Conservation (phyloP, 2,888 invertebrate species). For the Syritta pipiens region DNA sequence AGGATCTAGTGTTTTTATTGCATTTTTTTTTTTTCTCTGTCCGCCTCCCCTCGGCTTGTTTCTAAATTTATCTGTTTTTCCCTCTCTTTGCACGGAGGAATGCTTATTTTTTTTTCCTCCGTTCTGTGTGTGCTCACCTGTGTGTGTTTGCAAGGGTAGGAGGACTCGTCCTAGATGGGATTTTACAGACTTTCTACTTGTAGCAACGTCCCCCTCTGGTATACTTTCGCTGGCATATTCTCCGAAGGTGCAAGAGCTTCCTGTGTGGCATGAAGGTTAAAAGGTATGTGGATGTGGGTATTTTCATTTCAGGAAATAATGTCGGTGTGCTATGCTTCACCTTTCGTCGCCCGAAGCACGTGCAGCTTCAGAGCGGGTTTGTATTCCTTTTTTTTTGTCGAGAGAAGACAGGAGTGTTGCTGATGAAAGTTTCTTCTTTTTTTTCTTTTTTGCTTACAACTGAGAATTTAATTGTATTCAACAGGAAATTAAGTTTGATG, state of each 20-base stretch:
- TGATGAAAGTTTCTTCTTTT: background rate
- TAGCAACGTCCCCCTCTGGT: conserved; percentile 17
- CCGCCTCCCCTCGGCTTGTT: background rate
- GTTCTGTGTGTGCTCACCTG: no score
- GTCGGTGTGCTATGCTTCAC: conserved; percentile 3
- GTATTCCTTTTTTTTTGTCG: no score
- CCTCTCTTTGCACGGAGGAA: conserved; percentile 5
- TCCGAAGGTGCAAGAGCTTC: conserved; percentile 8
- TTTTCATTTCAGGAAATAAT: conserved; percentile 7
- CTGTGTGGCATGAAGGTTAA: conserved; percentile 27
- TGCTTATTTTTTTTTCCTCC: conserved; percentile 3
- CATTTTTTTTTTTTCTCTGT: conserved; percentile 9
- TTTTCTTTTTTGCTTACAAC: background rate
- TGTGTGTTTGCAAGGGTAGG: no score
- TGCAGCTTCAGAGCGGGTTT: background rate
- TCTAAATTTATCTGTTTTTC: conserved; percentile 38
- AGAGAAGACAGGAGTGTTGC: conserved; percentile 23
- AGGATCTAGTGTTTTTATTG: conserved; percentile 35
- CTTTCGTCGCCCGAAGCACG: conserved; percentile 23
- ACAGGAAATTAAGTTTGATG: no score
- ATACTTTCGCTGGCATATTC: conserved; percentile 2
- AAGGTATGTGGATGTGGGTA: conserved; percentile 14
- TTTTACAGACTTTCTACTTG: conserved; percentile 22
- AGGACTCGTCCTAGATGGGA: conserved; percentile 5
- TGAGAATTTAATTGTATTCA: background rate